Percentiles rank a stretch among this genome's conserved stretches.
These are phyloP conservation scores for Dugesia japonica DNA, from an alignment of 2,888 invertebrate genomes.

Conservation along the genomic window DNA sequence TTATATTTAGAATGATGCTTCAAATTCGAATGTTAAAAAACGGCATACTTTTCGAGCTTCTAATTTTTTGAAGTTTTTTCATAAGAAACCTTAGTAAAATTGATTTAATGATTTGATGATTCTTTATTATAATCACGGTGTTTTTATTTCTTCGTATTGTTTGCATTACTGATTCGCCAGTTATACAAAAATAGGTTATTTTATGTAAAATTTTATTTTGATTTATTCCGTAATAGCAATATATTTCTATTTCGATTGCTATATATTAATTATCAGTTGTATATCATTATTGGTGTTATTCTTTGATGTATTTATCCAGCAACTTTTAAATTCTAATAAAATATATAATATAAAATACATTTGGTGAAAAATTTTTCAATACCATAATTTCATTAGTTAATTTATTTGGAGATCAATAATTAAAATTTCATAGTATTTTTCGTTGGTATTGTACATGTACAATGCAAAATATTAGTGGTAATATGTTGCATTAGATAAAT, in stretches of 20 bases:
- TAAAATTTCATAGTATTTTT: too few relatives aligned
- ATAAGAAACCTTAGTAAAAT: constrained; percentile 7
- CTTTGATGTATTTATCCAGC: constrained; percentile 6
- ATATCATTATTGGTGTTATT: constrained; percentile 1
- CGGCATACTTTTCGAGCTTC: constrained; percentile 7
- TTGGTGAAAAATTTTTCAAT: too few relatives aligned
- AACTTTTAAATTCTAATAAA: not conserved
- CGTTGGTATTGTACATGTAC: too few relatives aligned
- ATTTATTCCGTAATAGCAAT: constrained; percentile 20
- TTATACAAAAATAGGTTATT: constrained; percentile 13
- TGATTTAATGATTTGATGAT: constrained; percentile 3
- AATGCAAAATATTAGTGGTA: too few relatives aligned
- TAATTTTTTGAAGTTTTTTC: constrained; percentile 5
- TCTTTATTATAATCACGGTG: not conserved
- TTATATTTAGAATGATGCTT: not conserved
- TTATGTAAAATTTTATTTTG: constrained; percentile 1
- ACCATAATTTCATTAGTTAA: too few relatives aligned
- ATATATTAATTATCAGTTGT: not conserved
- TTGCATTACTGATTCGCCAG: not conserved
- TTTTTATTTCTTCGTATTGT: not conserved
- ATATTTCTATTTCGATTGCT: constrained; percentile 12
- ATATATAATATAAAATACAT: not conserved
- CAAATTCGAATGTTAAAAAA: not conserved
- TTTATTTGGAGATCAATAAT: too few relatives aligned
- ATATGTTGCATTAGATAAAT: too few relatives aligned